phyloP scores from a whole-genome alignment of 2,113 vertebrate species.

The Heptranchias perlo region DNA sequence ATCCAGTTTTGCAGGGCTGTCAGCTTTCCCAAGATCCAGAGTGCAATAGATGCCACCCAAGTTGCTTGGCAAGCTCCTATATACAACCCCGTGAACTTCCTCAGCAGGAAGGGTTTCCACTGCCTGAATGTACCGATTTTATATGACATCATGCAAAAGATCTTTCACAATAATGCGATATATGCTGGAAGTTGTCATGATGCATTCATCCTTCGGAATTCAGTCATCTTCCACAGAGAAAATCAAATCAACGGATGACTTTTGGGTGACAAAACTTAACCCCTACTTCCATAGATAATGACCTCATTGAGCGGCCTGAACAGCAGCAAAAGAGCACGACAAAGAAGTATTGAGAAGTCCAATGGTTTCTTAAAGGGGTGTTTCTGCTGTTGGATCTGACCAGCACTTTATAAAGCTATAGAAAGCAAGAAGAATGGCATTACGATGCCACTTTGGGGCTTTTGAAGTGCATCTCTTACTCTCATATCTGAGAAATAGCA shows the following conservation, averaged over 20 bases:
- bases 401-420: neutral
- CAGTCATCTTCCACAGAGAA: neutral
- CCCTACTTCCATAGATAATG: neutral
- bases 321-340: too few relatives aligned
- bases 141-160: neutral
- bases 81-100: neutral
- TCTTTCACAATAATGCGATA: neutral
- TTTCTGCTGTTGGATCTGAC: neutral
- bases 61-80: neutral
- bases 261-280: neutral
- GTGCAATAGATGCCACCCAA: neutral
- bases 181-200: neutral
- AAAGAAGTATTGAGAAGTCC: too few relatives aligned
- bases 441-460: neutral
- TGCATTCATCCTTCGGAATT: neutral
- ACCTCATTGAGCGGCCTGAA: neutral
- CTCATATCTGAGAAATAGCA: neutral
- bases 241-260: neutral
- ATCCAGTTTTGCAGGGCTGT: neutral
- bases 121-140: neutral
- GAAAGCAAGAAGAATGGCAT: neutral
- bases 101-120: neutral
- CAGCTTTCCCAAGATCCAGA: neutral
- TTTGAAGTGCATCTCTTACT: neutral
- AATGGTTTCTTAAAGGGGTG: too few relatives aligned